phyloP scores from a whole-genome alignment of 2,888 invertebrate species.

The Drosophila phalerata region DNA sequence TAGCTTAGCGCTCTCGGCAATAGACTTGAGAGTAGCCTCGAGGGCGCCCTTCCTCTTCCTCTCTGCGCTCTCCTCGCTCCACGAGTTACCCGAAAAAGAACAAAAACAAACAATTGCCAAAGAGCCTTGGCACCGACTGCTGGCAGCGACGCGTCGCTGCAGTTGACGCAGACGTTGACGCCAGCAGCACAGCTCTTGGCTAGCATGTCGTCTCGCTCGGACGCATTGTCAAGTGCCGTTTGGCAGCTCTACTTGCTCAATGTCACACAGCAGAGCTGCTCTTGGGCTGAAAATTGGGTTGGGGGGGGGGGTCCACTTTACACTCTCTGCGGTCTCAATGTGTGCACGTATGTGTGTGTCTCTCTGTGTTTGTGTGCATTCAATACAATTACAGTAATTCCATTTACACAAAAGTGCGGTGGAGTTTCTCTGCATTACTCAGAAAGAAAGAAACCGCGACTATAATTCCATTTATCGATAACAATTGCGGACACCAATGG shows the following conservation, averaged over 20 bases:
- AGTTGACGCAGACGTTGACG: slow-evolving; percentile 18
- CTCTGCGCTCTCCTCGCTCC: slow-evolving; percentile 16
- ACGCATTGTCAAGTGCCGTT: slow-evolving; percentile 23
- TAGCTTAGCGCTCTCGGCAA: slow-evolving; percentile 1
- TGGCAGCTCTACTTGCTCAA: slow-evolving; percentile 49
- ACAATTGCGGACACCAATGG: slow-evolving; percentile 28
- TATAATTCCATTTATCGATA: slow-evolving; percentile 43
- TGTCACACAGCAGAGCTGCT: slow-evolving; percentile 48
- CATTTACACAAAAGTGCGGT: slow-evolving; percentile 29
- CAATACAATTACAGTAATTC: slow-evolving; percentile 46
- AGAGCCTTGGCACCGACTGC: slow-evolving; percentile 78
- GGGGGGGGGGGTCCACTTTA: slow-evolving; percentile 31
- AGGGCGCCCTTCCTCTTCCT: slow-evolving; percentile 18
- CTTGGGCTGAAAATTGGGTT: slow-evolving; percentile 69
- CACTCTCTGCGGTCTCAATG: slow-evolving; percentile 10
- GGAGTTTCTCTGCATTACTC: slow-evolving; percentile 32
- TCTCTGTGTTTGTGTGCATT: slow-evolving; percentile 11
- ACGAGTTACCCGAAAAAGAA: slow-evolving; percentile 50
- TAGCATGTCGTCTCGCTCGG: slow-evolving; percentile 46
- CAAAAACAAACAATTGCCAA: slow-evolving; percentile 76
- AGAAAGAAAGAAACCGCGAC: slow-evolving; percentile 8
- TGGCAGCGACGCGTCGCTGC: slow-evolving; percentile 60
- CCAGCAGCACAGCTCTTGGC: slow-evolving; percentile 36
- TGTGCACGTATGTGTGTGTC: neutral
- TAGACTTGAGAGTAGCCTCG: neutral